These are phyloP conservation scores for Eupithecia inturbata DNA, from an alignment of 2,888 invertebrate species.

Conservation along the genomic window DNA sequence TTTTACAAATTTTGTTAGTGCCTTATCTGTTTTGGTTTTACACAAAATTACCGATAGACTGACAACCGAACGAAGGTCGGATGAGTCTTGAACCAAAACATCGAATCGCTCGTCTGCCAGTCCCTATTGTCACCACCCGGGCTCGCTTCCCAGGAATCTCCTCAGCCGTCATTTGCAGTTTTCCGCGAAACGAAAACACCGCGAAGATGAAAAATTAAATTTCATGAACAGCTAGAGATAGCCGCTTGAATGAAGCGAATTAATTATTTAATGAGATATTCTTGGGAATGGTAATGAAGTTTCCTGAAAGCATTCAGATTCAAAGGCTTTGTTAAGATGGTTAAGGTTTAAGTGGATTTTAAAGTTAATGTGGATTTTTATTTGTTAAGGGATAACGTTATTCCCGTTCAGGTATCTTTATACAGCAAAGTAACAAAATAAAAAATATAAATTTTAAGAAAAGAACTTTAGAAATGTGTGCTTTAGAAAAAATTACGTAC, in stretches of 20 bases:
- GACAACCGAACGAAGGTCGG: neutral
- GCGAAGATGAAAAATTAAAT: constrained; percentile 78
- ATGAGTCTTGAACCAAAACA: neutral
- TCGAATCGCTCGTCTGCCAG: constrained; percentile 56
- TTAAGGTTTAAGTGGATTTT: constrained; percentile 7
- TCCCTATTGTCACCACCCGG: constrained; percentile 52
- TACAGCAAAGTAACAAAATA: neutral
- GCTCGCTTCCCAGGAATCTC: constrained; percentile 63
- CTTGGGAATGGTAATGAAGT: constrained; percentile 29
- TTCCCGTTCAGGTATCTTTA: neutral
- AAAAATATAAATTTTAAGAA: neutral
- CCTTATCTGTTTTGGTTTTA: too few relatives aligned
- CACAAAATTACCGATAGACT: neutral
- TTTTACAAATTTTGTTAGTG: too few relatives aligned
- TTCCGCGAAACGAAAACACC: constrained; percentile 69
- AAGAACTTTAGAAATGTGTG: neutral
- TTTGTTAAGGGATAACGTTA: neutral
- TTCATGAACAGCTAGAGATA: constrained; percentile 61
- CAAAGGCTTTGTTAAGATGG: constrained; percentile 23
- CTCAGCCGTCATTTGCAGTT: constrained; percentile 78
- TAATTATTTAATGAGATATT: constrained; percentile 40
- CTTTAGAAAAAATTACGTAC: neutral
- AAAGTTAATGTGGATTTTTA: constrained; percentile 3
- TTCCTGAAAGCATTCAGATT: constrained; percentile 24
- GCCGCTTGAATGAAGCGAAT: constrained; percentile 36